These are phyloP conservation scores for Troides oblongomaculatus DNA, from an alignment of 2,888 invertebrate genomes.

Conservation along the genomic window DNA sequence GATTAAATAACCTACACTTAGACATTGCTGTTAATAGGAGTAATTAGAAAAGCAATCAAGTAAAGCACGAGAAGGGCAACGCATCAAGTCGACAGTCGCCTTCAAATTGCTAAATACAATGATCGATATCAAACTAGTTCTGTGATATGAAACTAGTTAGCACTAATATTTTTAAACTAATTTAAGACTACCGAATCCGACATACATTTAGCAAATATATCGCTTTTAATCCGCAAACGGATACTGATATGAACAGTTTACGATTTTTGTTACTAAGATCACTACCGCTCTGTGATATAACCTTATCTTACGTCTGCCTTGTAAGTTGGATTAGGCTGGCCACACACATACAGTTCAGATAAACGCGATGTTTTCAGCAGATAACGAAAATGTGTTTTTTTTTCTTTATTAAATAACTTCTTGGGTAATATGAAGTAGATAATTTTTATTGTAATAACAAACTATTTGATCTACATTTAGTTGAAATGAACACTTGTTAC, in stretches of 20 bases:
- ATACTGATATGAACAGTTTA: constrained; percentile 7
- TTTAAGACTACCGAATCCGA: not conserved
- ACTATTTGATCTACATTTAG: constrained; percentile 23
- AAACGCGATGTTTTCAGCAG: constrained; percentile 37
- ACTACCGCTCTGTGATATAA: constrained; percentile 33
- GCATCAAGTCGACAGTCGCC: not conserved
- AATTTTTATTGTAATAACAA: constrained; percentile 16
- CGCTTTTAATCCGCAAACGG: constrained; percentile 1
- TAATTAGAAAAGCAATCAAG: constrained; percentile 16
- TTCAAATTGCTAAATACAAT: too few relatives aligned
- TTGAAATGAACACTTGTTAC: constrained; percentile 16
- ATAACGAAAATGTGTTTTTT: constrained; percentile 30
- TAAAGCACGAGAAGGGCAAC: not conserved
- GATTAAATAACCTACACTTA: not conserved
- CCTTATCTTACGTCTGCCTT: constrained; percentile 40
- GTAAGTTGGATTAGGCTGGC: constrained; percentile 49
- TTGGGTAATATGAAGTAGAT: constrained; percentile 4
- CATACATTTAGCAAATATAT: not conserved
- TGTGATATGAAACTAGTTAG: too few relatives aligned
- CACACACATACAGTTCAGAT: constrained; percentile 50
- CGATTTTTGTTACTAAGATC: constrained; percentile 32
- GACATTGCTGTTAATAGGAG: not conserved
- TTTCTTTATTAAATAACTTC: not conserved
- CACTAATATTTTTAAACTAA: too few relatives aligned
- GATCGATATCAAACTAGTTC: too few relatives aligned